Evolutionary conservation across 1,140 invertebrate species (phyloP).

Genomic region (Contarinia nasturtii): DNA sequence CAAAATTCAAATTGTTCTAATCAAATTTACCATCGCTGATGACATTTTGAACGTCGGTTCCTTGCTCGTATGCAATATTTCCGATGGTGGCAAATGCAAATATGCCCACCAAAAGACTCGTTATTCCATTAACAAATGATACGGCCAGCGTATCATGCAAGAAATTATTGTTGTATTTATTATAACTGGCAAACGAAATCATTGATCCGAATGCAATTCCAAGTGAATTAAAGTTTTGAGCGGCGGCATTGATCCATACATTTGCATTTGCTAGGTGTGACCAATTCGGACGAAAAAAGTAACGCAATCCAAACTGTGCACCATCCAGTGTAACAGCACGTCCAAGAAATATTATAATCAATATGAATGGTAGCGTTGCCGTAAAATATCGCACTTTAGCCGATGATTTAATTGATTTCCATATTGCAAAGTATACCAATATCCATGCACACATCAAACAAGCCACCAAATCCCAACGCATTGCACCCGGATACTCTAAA

Average conservation of each 20-base stretch:
- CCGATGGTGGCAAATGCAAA: constrained; percentile 77
- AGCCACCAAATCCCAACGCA: constrained; percentile 72
- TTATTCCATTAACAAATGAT: constrained; percentile 60
- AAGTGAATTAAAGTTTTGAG: constrained; percentile 84
- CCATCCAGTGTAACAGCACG: constrained; percentile 66
- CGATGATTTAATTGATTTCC: constrained; percentile 78
- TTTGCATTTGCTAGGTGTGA: constrained; percentile 61
- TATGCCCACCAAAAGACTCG: constrained; percentile 67
- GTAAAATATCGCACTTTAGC: constrained; percentile 74
- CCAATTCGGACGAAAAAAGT: constrained; percentile 79
- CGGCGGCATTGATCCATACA: constrained; percentile 79
- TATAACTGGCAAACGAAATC: constrained; percentile 90
- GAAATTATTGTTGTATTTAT: constrained; percentile 79
- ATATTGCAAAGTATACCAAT: constrained; percentile 79
- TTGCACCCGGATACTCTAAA: constrained; percentile 57
- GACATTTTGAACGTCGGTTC: constrained; percentile 56
- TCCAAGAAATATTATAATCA: constrained; percentile 62
- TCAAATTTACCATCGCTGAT: constrained; percentile 57
- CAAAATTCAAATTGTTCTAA: background rate
- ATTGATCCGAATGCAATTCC: constrained; percentile 82
- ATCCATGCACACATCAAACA: constrained; percentile 76
- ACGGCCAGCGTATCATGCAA: constrained; percentile 68
- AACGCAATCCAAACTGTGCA: constrained; percentile 55
- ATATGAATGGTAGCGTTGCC: constrained; percentile 62
- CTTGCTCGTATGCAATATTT: constrained; percentile 64